Evolutionary conservation across 1,140 invertebrate species (phyloP).

Genomic region (Platorchestia sp.): DNA sequence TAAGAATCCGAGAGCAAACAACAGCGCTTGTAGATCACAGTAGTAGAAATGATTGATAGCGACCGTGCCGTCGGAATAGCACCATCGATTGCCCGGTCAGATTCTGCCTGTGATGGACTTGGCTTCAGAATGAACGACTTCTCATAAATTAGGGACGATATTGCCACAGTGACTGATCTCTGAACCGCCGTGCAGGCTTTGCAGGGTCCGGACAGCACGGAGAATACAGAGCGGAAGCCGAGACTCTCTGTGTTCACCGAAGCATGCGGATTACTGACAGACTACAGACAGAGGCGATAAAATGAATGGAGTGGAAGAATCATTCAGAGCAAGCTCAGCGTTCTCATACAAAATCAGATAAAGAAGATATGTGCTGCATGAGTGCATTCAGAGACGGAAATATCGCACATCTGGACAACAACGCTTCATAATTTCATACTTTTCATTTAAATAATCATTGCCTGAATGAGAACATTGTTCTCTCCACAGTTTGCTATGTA

Average conservation of each 20-base stretch:
- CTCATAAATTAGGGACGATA: slow-evolving; percentile 22
- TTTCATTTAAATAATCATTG: neutral
- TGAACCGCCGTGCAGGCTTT: neutral
- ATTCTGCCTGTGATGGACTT: slow-evolving; percentile 14
- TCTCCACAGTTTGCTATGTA: neutral
- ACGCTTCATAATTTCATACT: neutral
- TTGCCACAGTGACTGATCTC: slow-evolving; percentile 1
- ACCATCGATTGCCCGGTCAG: neutral
- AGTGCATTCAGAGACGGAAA: neutral
- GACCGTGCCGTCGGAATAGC: neutral
- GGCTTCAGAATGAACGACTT: slow-evolving; percentile 1
- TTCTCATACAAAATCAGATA: neutral
- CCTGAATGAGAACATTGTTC: neutral
- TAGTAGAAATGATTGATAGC: neutral
- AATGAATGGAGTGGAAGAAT: neutral
- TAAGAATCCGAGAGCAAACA: neutral
- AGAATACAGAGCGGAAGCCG: neutral
- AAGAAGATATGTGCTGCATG: neutral
- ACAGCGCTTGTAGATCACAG: neutral
- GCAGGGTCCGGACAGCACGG: too few relatives aligned
- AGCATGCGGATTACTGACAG: neutral
- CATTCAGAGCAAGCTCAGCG: neutral
- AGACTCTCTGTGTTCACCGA: neutral
- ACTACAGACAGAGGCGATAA: neutral
- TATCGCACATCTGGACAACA: too few relatives aligned